These are phyloP conservation scores for Calvadosia cruxmelitensis DNA, from an alignment of 30 jellyfish, hydroid and myxozoan species.

Conservation along the genomic window DNA sequence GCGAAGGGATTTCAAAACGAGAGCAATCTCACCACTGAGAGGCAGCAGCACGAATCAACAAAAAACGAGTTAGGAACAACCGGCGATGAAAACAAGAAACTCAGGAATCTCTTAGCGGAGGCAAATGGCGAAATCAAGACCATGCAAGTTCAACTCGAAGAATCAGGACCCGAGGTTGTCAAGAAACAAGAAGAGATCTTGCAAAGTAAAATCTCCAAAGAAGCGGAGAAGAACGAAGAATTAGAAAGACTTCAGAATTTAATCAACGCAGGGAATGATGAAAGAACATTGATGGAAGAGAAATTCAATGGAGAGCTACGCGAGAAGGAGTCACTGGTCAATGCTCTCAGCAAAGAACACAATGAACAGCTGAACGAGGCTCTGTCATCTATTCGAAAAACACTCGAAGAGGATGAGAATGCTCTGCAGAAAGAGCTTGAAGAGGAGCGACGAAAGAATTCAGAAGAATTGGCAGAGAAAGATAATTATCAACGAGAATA, in stretches of 20 bases:
- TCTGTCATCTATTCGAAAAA: not conserved
- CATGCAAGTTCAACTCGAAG: constrained; percentile 1
- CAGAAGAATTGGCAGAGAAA: not conserved
- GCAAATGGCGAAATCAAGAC: not conserved
- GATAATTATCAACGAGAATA: too few species aligned
- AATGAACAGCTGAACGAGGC: not conserved
- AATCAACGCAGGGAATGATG: not conserved
- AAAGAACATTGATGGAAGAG: constrained; percentile 3
- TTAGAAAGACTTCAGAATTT: not conserved
- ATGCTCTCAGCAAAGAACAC: not conserved
- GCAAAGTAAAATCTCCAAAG: too few species aligned
- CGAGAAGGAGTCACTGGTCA: not conserved
- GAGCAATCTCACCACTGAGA: not conserved
- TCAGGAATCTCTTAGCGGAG: not conserved
- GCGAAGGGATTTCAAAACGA: constrained; percentile 3
- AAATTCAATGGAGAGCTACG: too few species aligned
- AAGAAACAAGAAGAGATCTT: too few species aligned
- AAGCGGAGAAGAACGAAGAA: too few species aligned
- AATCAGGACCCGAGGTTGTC: not conserved
- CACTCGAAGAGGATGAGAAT: not conserved
- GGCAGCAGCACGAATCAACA: not conserved
- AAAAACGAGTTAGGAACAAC: too few species aligned
- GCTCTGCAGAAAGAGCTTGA: not conserved
- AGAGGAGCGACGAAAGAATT: not conserved
- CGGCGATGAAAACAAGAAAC: not conserved